Conservation (phyloP, 2,113 vertebrate species). For the Acanthochromis polyacanthus region DNA sequence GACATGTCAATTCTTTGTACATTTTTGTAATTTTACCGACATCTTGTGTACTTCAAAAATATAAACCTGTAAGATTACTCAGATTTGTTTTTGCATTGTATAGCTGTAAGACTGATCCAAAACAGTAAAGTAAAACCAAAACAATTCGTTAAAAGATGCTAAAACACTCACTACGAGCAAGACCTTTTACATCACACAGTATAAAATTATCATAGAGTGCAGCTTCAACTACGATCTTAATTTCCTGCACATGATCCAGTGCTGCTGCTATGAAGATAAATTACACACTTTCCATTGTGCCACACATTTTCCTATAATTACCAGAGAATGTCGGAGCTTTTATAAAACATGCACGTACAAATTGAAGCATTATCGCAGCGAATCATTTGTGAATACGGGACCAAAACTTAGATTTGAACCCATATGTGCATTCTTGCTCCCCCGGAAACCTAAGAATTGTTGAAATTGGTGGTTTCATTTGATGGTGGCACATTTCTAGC, state of each 20-base stretch:
- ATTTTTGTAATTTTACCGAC: no score
- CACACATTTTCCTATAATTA: background rate
- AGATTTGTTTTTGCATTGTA: no score
- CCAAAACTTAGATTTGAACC: background rate
- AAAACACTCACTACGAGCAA: no score
- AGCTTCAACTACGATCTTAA: background rate
- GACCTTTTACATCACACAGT: background rate
- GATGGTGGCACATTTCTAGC: slow-evolving; percentile 7
- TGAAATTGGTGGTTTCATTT: slow-evolving; percentile 24
- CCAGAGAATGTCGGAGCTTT: background rate
- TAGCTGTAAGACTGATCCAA: no score
- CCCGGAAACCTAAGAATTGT: slow-evolving; percentile 14
- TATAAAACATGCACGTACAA: background rate
- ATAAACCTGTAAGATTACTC: no score
- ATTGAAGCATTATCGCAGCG: background rate
- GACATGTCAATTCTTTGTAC: no score
- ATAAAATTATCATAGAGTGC: background rate
- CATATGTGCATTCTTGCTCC: background rate
- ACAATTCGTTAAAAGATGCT: no score
- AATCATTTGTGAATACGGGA: background rate
- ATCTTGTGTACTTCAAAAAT: no score
- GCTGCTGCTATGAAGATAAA: background rate
- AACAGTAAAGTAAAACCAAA: no score
- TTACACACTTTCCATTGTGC: background rate
- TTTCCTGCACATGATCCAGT: background rate